Base-by-base conservation (phyloP, 2,113 vertebrate species). In the Gallinago undulata region DNA sequence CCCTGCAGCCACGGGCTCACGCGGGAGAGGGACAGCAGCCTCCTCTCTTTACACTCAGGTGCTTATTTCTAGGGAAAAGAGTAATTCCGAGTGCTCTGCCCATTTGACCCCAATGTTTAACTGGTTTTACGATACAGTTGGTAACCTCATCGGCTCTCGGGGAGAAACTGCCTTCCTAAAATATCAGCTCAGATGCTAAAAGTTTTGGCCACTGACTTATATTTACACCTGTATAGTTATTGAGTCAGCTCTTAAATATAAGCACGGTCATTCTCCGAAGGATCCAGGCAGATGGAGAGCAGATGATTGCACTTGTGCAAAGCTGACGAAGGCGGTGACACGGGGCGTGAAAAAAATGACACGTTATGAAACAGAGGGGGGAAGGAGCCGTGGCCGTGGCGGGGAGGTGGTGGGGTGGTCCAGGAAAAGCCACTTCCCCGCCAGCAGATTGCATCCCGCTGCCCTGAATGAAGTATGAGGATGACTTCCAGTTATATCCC, bases 401-500 rank as follows among this genome's bases (percentile, higher is more conserved):
- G 39, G 76, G 17, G 41, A 3, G 4, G 13, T 17, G 75, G 13
- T 12, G 30, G 2, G 74, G 28, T 30, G n/a, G 35, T 35, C 45
- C 4, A 7, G 72, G 62, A 50, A 67, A 53, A 39, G 30, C 4
- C 21, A 4, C 15, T 19, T 51, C 60, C 37, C 33, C 6, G 12
- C 51, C 62, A 24, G 56, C 45, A 7, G 22, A 39, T 73, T 84
- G 25, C 50, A 63, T 51, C 11, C 1, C 43, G 33, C 21, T 9
- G 33, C 41, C 3, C 0, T 53, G 66, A 89, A 57, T 6, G 55
- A 82, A 41, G 37, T 17, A 4, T 18, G 51, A 10, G 0, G 2
- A 39, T 50, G 55, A 53, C 74, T 85, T 78, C 53, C 85, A 97
- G 97, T 96, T 97, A 97, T 98, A 90, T 97, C 96, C 73, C 60